Percentiles rank a stretch among this genome's conserved stretches.
Conservation (phyloP, 2,113 vertebrate genomes). For the Speoplatyrhinus poulsoni region DNA sequence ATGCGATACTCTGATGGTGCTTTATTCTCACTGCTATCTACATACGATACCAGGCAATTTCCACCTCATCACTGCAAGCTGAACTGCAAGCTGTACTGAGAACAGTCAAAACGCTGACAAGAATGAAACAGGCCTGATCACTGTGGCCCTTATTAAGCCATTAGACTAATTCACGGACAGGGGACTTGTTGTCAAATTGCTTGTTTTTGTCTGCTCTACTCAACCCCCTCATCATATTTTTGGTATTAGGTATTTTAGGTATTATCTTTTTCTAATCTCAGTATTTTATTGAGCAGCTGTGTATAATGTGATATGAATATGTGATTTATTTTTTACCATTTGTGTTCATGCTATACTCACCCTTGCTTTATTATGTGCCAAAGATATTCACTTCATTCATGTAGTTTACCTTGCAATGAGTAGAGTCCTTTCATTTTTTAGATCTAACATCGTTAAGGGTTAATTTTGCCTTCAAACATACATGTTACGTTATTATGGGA, state of each 20-base stretch:
- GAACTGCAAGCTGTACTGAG: slow-evolving; percentile 10
- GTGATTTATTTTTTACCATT: slow-evolving; percentile 18
- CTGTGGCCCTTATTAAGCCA: slow-evolving; percentile 6
- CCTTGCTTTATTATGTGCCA: slow-evolving; percentile 36
- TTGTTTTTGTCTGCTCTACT: slow-evolving; percentile 22
- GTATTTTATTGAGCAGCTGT: slow-evolving; percentile 41
- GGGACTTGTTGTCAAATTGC: slow-evolving; percentile 1
- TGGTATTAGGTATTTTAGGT: slow-evolving; percentile 63
- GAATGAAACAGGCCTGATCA: slow-evolving; percentile 17
- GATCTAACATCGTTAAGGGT: slow-evolving; percentile 1
- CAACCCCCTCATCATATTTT: slow-evolving; percentile 27
- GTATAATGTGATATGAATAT: slow-evolving; percentile 24
- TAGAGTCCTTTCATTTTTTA: slow-evolving; percentile 5
- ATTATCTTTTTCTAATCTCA: slow-evolving; percentile 46
- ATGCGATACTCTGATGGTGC: slow-evolving; percentile 15
- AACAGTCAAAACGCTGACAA: slow-evolving; percentile 16
- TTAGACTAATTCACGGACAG: slow-evolving; percentile 10
- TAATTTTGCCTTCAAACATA: neutral
- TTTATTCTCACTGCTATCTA: slow-evolving; percentile 24
- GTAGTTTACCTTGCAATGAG: slow-evolving; percentile 28
- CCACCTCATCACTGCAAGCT: slow-evolving; percentile 33
- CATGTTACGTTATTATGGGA: neutral
- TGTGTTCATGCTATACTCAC: slow-evolving; percentile 30
- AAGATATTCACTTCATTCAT: slow-evolving; percentile 25
- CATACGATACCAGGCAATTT: slow-evolving; percentile 11